phyloP scores from a whole-genome alignment of 2,797 vertebrate species.

The Phoeniculus purpureus region DNA sequence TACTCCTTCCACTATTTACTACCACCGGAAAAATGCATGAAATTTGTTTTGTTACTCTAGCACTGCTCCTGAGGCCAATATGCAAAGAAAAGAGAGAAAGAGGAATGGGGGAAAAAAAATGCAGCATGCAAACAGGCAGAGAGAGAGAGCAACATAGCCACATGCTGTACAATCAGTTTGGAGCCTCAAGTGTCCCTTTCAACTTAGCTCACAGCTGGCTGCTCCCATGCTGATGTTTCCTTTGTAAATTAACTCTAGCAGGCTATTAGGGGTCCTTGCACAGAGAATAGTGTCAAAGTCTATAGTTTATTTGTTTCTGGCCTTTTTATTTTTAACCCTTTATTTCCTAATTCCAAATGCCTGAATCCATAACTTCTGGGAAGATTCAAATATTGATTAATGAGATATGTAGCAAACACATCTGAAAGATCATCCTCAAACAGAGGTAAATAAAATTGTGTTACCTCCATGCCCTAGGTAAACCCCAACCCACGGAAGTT shows the following conservation, averaged over 20 bases:
- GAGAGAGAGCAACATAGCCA: constrained; percentile 10
- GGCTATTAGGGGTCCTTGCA: constrained; percentile 36
- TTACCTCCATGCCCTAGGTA: not conserved
- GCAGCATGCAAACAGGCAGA: not conserved
- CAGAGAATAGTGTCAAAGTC: constrained; percentile 27
- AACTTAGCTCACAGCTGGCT: constrained; percentile 51
- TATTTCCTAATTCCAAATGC: not conserved
- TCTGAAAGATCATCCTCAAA: not conserved
- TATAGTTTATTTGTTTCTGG: not conserved
- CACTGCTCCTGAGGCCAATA: not conserved
- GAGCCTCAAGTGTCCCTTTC: constrained; percentile 36
- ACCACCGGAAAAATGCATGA: not conserved
- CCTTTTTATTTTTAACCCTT: constrained; percentile 12
- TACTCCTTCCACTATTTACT: not conserved
- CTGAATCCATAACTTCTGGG: not conserved
- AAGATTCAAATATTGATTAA: not conserved
- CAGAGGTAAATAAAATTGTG: not conserved
- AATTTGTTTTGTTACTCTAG: not conserved
- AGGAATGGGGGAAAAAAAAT: not conserved
- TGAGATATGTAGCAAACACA: not conserved
- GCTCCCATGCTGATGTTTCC: constrained; percentile 3
- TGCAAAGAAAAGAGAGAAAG: not conserved
- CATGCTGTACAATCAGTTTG: not conserved
- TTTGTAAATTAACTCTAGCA: constrained; percentile 54
- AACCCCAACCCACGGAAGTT: not conserved